A percentile compares a stretch with the other conserved stretches of the same genome.
phyloP scores from a whole-genome alignment of 2,113 vertebrate genomes.

The Eulemur rufifrons region DNA sequence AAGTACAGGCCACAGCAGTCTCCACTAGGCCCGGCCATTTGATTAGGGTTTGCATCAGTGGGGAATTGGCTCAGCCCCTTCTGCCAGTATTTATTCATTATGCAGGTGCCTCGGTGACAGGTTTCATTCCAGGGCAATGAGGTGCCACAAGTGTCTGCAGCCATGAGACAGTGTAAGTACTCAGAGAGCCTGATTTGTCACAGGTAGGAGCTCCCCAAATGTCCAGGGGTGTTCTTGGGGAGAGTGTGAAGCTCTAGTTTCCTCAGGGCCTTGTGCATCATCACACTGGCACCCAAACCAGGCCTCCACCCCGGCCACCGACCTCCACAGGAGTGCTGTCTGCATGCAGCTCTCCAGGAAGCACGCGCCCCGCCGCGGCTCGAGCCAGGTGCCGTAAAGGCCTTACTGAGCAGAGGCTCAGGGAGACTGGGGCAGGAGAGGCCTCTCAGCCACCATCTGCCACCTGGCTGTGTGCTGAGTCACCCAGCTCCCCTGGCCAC shows the following conservation, averaged over 20 bases:
- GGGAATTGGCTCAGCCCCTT: not conserved
- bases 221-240: not conserved
- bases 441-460: not conserved
- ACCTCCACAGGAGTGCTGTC: not conserved
- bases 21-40: not conserved
- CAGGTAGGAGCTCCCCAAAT: not conserved
- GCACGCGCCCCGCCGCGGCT: rapidly evolving
- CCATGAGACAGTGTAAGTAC: no score
- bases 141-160: rapidly evolving
- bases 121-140: not conserved
- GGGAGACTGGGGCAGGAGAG: not conserved
- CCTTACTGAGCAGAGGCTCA: not conserved
- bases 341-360: not conserved
- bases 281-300: not conserved
- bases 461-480: not conserved
- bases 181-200: not conserved
- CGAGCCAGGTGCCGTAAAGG: not conserved
- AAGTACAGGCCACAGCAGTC: not conserved
- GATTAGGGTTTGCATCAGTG: not conserved
- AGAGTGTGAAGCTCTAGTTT: no score
- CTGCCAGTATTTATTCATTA: not conserved
- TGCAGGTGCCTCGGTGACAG: not conserved
- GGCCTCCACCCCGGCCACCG: not conserved
- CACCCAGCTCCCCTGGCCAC: not conserved
- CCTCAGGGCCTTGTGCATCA: no score